Evolutionary conservation across 2,888 invertebrate genomes (phyloP), one percentile per base, ranked within the genome.

Genomic region (Brachyopa scutellaris): DNA sequence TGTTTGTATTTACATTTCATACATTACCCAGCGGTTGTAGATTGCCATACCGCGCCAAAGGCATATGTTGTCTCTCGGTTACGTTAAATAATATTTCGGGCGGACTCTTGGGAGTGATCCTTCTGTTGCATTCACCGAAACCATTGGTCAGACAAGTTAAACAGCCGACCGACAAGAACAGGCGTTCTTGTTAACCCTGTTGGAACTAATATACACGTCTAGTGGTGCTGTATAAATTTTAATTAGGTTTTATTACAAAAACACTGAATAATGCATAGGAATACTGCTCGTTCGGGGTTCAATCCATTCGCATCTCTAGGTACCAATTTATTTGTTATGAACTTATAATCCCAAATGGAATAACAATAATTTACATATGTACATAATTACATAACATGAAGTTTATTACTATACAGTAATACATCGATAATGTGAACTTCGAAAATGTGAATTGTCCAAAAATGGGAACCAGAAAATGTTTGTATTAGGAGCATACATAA

Each of bases 91-190:
- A 59, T 38, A 57, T 42, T 64, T 42, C 11, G 15, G 40, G n/a
- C n/a, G n/a, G 47, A 31, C 55, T 29, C 40, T 57, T 29, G 29
- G 13, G 21, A 47, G 13, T 23, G 40, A 72, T 66, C 36, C 45
- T 40, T 57, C 47, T 57, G 21, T 47, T 23, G 23, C 40, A 38
- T 45, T 33, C n/a, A 26, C n/a, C 3, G 15, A 59, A 57, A 33
- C 51, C 51, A 53, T 33, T 38, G 73, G 66, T 45, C 62, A 73
- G 53, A 66, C 38, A 53, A 76, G 66, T 42, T 53, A 67, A 74
- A 8, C n/a, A 49, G 31, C 31, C 47, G 21, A 7, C 53, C 13
- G 53, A 26, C 33, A 47, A 26, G 4, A 26, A 3, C 6, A 26
- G 26, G 26, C 26, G 6, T 26, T 6, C 15, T 49, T 38, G 29